These are phyloP conservation scores for Hepsetus odoe DNA, from an alignment of 2,113 vertebrate species.

Conservation along the genomic window DNA sequence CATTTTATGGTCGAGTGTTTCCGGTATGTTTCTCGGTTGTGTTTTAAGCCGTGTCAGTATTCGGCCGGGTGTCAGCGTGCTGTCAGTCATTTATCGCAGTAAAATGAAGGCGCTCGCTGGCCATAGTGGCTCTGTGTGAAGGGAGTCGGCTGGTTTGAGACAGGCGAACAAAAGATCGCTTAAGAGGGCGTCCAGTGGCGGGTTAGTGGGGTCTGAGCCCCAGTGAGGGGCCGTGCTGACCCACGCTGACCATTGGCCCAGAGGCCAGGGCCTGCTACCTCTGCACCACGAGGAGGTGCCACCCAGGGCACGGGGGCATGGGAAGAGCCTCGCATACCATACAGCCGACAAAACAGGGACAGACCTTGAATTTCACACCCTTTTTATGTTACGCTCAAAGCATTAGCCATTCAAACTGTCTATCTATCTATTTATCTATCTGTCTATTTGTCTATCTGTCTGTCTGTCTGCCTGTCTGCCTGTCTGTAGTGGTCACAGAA, in stretches of 20 bases:
- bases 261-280: conserved; percentile 77
- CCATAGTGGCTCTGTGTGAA: conserved; percentile 69
- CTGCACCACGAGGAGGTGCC: conserved; percentile 85
- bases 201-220: conserved; percentile 77
- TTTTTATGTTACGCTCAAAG: conserved; percentile 50
- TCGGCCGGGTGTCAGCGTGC: conserved; percentile 4
- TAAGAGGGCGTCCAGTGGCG: conserved; percentile 77
- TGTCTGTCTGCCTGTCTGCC: too few relatives aligned
- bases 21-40: too few relatives aligned
- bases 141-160: conserved; percentile 69
- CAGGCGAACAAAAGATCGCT: conserved; percentile 81
- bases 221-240: conserved; percentile 79
- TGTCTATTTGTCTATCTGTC: neutral
- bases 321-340: conserved; percentile 75
- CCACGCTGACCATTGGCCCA: conserved; percentile 84
- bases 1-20: neutral
- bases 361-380: conserved; percentile 31
- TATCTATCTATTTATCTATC: neutral
- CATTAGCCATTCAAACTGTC: neutral
- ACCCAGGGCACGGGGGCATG: conserved; percentile 83
- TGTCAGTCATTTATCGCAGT: conserved; percentile 35
- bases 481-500: too few relatives aligned
- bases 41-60: neutral
- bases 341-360: conserved; percentile 63
- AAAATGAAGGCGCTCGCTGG: conserved; percentile 41